Base-by-base conservation (phyloP, 2,888 invertebrate species). In the Drosophila mimica region DNA sequence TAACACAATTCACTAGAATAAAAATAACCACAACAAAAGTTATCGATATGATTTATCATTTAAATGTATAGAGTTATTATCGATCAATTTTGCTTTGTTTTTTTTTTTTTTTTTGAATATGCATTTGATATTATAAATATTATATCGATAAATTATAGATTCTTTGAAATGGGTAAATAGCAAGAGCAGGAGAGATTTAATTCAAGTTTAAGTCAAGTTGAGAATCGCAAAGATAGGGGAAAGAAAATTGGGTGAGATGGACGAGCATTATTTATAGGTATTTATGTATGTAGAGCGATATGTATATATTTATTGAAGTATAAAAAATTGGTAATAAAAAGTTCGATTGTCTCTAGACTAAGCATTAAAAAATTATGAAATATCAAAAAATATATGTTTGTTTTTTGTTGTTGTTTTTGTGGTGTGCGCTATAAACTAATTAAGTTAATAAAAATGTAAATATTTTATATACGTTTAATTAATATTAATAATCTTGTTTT, bases 281-380 rank as follows among this genome's bases (percentile, higher is more conserved):
- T 51, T 53, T 69, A 70, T 59, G 59, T 70, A 72, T 78, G 67
- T 70, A 78, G 46, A 46, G 79, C 61, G 70, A 67, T 63, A 69
- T 74, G 66, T 74, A 76, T 72, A 63, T 88, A 66, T 88, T 87
- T 89, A 90, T 90, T 90, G 76, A 87, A 77, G 84, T 88, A 79
- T 81, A 88, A 76, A 83, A 89, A 81, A 74, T 74, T 13, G 51
- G 40, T 83, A 83, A 78, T 87, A 70, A 82, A 46, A 83, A 89
- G 71, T 71, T 70, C 17, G 49, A 59, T 69, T 70, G 54, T 70
- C 56, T 63, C 48, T 70, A 70, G 54, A 72, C 73, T 83, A 80
- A 51, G 63, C 48, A 58, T 67, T 59, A 54, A 68, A 76, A 82
- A 81, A 72, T 70, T 63, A 20, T 85, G 74, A 61, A 76, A 80